Base-by-base conservation (phyloP, 2,797 vertebrate species). In the Geotrypetes seraphini region DNA sequence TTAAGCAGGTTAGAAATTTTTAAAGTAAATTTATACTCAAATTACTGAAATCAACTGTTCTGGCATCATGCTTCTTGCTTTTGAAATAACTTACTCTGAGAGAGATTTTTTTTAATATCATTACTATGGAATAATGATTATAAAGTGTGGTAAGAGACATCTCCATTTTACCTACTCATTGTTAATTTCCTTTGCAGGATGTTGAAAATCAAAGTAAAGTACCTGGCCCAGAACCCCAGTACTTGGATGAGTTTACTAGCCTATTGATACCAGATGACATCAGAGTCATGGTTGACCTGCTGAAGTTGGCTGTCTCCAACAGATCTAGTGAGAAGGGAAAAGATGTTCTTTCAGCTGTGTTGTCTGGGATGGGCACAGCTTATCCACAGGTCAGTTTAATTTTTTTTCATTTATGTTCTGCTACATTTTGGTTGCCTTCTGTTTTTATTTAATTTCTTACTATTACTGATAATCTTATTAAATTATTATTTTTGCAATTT, bases 301-400 rank as follows among this genome's bases (percentile, higher is more conserved):
- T 99, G 7, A 99, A 99, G 66, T 75, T 99, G 40, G 92, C 92
- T 0, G 96, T 99, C 53, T 96, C 92, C 9, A 77, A 74, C 60
- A 81, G 95, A 27, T 87, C 94, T 0, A 94, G 94, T 4, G 95
- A 96, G 33, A 92, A 89, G 47, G 96, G 93, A 29, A 85, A 63
- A 53, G 94, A 96, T 10, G 95, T 98, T 28, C 81, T 99, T 13
- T 98, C 96, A 0, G 91, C 95, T 3, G 89, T 99, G 47, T 77
- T 99, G 19, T 97, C 94, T 2, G 94, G 90, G 41, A 96, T 99
- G 94, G 96, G 95, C 12, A 96, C 90, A 1, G 90, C 94, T 17
- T 99, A 95, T 64, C 92, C 94, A 8, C 94, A 96, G 92, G 96
- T 97, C 47, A 59, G 73, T 52, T 65, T 44, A n/a, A n/a, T n/a